These are phyloP conservation scores for Dasypus novemcinctus DNA, from an alignment of 2,113 vertebrate species.

Conservation along the genomic window DNA sequence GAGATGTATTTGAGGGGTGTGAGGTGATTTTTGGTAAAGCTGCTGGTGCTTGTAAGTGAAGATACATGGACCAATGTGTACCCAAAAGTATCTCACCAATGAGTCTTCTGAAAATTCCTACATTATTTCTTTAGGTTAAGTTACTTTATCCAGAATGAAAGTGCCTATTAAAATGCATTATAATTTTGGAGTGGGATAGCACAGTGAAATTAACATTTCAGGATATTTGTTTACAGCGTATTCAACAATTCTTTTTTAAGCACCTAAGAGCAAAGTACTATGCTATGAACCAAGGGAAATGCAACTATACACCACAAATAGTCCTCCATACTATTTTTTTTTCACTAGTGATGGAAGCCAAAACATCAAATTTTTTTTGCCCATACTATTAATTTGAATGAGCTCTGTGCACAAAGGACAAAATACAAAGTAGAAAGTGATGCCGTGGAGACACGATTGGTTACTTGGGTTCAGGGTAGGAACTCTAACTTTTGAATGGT, in stretches of 20 bases:
- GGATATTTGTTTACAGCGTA: not conserved
- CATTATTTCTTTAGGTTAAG: conserved; percentile 12
- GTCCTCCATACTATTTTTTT: not conserved
- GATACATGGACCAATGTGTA: not conserved
- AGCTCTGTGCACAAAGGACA: not conserved
- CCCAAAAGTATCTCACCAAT: not conserved
- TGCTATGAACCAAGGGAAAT: not conserved
- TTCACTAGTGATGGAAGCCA: too few species aligned
- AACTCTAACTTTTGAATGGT: not conserved
- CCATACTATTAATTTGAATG: not conserved
- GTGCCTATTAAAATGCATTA: not conserved
- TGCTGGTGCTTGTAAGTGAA: not conserved
- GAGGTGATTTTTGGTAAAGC: not conserved
- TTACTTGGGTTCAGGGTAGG: not conserved
- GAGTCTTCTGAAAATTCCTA: not conserved
- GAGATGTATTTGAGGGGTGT: not conserved
- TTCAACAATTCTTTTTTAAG: not conserved
- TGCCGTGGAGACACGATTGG: not conserved
- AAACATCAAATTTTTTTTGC: too few species aligned
- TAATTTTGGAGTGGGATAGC: not conserved
- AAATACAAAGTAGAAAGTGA: not conserved
- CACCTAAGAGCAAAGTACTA: not conserved
- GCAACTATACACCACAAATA: not conserved
- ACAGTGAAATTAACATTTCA: not conserved
- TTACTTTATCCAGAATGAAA: conserved; percentile 33